Evolutionary conservation across 2,113 vertebrate genomes (phyloP).

Genomic region (Pygoscelis adeliae): DNA sequence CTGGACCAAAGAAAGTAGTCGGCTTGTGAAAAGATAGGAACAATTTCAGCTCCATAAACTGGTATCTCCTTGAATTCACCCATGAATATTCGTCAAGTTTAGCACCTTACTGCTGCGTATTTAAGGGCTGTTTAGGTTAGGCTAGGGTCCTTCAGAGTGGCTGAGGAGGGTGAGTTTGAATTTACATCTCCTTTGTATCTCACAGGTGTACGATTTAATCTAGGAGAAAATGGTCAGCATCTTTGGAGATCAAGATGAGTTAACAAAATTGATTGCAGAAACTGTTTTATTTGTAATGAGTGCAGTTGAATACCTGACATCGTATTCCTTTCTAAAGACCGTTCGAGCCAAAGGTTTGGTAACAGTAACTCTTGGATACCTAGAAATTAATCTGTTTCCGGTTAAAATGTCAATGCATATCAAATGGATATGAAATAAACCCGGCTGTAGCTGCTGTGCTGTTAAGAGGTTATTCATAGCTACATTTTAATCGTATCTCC

Average conservation of each 20-base stretch:
- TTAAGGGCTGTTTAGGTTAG: background rate
- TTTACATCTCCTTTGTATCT: background rate
- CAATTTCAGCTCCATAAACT: background rate
- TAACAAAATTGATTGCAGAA: constrained; percentile 2
- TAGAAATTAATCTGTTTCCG: constrained; percentile 16
- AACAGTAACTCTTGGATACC: background rate
- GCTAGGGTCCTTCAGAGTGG: background rate
- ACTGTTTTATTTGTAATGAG: background rate
- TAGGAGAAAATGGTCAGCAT: background rate
- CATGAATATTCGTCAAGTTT: constrained; percentile 1
- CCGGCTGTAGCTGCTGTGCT: background rate
- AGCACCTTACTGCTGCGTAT: background rate
- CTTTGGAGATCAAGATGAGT: constrained; percentile 5
- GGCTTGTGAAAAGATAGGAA: constrained; percentile 21
- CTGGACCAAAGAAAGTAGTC: constrained; percentile 6
- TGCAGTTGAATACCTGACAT: background rate
- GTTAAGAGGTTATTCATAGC: background rate
- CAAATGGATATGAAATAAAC: background rate
- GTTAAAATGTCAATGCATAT: constrained; percentile 24
- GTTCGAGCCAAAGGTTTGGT: background rate
- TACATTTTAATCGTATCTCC: constrained; percentile 8
- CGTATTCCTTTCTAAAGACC: background rate
- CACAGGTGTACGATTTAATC: background rate
- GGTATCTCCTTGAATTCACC: constrained; percentile 8
- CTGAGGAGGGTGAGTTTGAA: background rate